Base-by-base conservation (phyloP, 2,888 invertebrate genomes). In the Trissolcus brochymenae region DNA sequence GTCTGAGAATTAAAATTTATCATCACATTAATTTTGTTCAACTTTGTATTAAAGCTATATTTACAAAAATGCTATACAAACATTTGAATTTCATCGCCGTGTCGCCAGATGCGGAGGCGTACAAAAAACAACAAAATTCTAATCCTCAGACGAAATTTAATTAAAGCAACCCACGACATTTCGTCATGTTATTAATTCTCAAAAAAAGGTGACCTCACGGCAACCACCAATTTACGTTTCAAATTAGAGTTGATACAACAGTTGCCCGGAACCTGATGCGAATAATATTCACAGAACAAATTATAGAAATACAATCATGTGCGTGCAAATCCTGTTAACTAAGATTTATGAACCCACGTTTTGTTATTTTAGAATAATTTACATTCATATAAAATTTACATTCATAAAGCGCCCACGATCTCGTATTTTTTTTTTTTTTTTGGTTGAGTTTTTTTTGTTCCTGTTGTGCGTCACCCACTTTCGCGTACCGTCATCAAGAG, bases 21-120 rank as follows among this genome's bases (percentile, higher is more conserved):
- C 16, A n/a, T 17, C 25, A 57, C 53, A 55, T 61, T 46, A 56
- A 54, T 61, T 56, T 40, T 16, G 9, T 41, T 43, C 51, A 56
- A 61, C 51, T 74, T 66, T 49, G 61, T 43, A 56, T 73, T 67
- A 56, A 61, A 67, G 51, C 46, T 62, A 67, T 11, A 11, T 35
- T 11, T 65, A 14, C 4, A 62, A 67, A 67, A n/a, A n/a, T n/a
- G n/a, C n/a, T 56, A 61, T 67, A 14, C 53, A 21, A 62, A 29
- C 57, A 67, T 74, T 67, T 74, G 73, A 74, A 74, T 74, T 73
- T 61, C 66, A 74, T 61, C 73, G 13, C 21, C 25, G 61, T 57
- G 55, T 61, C 61, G 56, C 51, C 51, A 19, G 51, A 74, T 67
- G 66, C 67, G 56, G 61, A 67, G 61, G 54, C 73, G 66, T 55